phyloP scores from a whole-genome alignment of 2,888 invertebrate genomes.

The Papilio protenor region DNA sequence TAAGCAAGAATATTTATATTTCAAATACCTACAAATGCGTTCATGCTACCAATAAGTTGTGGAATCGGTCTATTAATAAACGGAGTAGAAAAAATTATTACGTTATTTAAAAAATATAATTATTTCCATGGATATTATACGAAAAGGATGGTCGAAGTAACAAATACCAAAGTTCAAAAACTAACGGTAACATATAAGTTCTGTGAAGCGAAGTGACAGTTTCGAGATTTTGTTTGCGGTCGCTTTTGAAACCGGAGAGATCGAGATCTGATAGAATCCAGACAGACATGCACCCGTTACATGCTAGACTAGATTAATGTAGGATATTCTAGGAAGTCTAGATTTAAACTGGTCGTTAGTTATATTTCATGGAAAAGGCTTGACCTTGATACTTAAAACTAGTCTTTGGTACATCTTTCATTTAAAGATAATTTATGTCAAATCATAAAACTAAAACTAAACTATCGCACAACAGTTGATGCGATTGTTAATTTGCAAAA shows the following conservation, averaged over 20 bases:
- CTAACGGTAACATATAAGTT: conserved; percentile 14
- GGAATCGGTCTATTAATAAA: neutral
- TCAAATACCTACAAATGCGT: neutral
- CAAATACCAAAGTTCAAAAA: neutral
- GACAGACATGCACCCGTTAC: conserved; percentile 25
- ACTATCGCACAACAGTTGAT: too few species aligned
- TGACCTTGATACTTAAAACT: neutral
- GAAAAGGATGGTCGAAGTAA: neutral
- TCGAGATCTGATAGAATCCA: conserved; percentile 24
- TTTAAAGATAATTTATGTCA: neutral
- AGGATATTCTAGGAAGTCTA: conserved; percentile 6
- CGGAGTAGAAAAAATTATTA: neutral
- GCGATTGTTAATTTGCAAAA: too few species aligned
- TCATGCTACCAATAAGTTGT: neutral
- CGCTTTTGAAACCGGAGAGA: conserved; percentile 39
- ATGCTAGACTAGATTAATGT: conserved; percentile 23
- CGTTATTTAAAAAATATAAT: neutral
- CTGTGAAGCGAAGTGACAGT: conserved; percentile 30
- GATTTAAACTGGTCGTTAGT: neutral
- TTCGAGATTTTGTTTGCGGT: conserved; percentile 38
- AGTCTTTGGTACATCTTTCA: neutral
- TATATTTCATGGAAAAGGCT: neutral
- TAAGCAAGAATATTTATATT: conserved; percentile 25
- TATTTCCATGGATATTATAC: too few species aligned
- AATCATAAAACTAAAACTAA: too few species aligned